Evolutionary conservation across 2,888 invertebrate species (phyloP).

Genomic region (Ophion obscuratus): DNA sequence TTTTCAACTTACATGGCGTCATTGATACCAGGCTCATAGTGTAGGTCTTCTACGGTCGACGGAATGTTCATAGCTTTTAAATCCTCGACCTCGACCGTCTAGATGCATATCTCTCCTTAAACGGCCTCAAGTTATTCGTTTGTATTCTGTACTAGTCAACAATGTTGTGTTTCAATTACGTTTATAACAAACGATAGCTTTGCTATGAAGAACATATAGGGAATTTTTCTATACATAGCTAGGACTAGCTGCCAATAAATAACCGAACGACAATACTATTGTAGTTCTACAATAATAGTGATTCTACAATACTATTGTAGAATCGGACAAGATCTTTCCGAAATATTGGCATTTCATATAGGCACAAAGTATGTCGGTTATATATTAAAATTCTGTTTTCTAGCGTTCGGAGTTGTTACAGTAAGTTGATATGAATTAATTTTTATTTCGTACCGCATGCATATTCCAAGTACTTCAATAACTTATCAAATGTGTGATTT

Average conservation of each 20-base stretch:
- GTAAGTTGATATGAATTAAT: constrained; percentile 60
- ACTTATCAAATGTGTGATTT: neutral
- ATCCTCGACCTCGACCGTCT: too few species aligned
- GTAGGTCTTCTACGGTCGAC: too few species aligned
- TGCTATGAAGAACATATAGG: neutral
- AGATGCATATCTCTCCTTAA: too few species aligned
- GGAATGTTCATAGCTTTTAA: too few species aligned
- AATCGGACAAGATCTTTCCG: constrained; percentile 60
- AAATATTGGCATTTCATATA: constrained; percentile 69
- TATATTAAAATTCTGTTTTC: constrained; percentile 74
- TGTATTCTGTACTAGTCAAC: neutral
- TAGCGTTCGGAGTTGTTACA: constrained; percentile 69
- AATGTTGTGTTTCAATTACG: neutral
- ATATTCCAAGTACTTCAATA: neutral
- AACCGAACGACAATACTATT: constrained; percentile 7
- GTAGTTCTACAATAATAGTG: too few species aligned
- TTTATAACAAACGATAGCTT: neutral
- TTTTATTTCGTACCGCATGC: neutral
- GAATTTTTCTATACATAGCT: neutral
- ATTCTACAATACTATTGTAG: constrained; percentile 29
- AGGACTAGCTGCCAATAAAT: neutral
- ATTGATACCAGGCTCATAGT: too few species aligned
- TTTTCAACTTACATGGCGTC: too few species aligned
- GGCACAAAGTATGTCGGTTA: constrained; percentile 68
- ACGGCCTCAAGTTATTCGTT: too few species aligned